Percentiles rank a stretch among this genome's conserved stretches.
phyloP scores from a whole-genome alignment of 2,888 invertebrate species.

The Andrena camellia region DNA sequence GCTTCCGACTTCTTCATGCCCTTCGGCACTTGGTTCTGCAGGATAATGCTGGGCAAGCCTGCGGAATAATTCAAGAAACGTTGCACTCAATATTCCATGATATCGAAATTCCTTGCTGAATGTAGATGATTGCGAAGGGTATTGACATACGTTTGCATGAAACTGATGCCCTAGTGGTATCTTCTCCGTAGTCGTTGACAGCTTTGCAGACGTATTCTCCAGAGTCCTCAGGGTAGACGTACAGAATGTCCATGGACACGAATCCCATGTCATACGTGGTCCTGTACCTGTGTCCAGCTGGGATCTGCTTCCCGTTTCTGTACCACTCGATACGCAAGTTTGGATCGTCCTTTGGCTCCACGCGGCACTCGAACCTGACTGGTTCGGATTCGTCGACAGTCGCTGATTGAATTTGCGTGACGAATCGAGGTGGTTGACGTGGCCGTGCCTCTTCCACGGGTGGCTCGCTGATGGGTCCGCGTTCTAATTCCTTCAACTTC shows the following conservation, averaged over 20 bases:
- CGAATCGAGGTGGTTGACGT: slow-evolving; percentile 93
- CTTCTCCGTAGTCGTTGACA: slow-evolving; percentile 96
- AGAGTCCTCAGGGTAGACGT: slow-evolving; percentile 97
- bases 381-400: slow-evolving; percentile 96
- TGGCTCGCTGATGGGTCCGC: slow-evolving; percentile 91
- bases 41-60: slow-evolving; percentile 94
- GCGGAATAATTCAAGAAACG: slow-evolving; percentile 68
- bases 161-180: slow-evolving; percentile 93
- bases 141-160: slow-evolving; percentile 92
- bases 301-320: slow-evolving; percentile 95
- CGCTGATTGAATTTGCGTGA: slow-evolving; percentile 94
- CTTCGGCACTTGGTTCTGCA: slow-evolving; percentile 96
- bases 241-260: slow-evolving; percentile 95
- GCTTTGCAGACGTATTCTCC: slow-evolving; percentile 98
- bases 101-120: not conserved
- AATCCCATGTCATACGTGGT: slow-evolving; percentile 97
- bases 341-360: slow-evolving; percentile 97
- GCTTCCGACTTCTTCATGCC: slow-evolving; percentile 97
- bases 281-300: slow-evolving; percentile 96
- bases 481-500: slow-evolving; percentile 94
- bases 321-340: slow-evolving; percentile 97
- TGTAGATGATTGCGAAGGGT: not conserved
- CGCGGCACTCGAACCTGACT: slow-evolving; percentile 97
- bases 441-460: slow-evolving; percentile 89
- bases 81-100: not conserved